A percentile compares a stretch with the other conserved stretches of the same genome.
phyloP scores from a whole-genome alignment of 2,113 vertebrate species.

The Bathybates hornii region DNA sequence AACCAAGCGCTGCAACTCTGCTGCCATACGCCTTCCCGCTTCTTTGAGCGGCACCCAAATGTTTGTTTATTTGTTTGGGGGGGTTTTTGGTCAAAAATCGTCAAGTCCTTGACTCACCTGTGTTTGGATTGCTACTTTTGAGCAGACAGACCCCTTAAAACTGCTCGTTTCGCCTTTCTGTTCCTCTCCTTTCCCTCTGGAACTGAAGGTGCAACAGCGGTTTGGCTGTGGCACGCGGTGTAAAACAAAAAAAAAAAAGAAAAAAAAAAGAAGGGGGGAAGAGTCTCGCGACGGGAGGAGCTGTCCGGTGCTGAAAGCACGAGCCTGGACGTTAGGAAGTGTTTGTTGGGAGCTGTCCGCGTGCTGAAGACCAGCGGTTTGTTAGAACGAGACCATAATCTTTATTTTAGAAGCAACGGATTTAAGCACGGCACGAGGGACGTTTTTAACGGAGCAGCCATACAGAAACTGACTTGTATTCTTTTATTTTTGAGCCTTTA shows the following conservation, averaged over 20 bases:
- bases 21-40: background rate
- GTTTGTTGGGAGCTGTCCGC: conserved; percentile 13
- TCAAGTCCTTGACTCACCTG: background rate
- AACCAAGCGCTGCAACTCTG: background rate
- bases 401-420: background rate
- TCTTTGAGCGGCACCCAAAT: background rate
- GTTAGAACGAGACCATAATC: background rate
- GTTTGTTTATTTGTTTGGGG: background rate
- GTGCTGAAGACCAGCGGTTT: background rate
- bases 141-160: background rate
- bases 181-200: background rate
- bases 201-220: conserved; percentile 12
- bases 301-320: conserved; percentile 78
- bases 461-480: background rate
- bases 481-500: background rate
- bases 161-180: background rate
- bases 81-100: background rate
- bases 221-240: background rate
- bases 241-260: background rate
- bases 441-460: background rate
- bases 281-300: conserved; percentile 35
- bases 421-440: background rate
- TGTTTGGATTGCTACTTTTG: background rate
- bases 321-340: background rate
- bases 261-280: rapidly evolving